Percentiles rank a stretch among this genome's conserved stretches.
Conservation (phyloP, 2,888 invertebrate genomes). For the Pteria penguin region DNA sequence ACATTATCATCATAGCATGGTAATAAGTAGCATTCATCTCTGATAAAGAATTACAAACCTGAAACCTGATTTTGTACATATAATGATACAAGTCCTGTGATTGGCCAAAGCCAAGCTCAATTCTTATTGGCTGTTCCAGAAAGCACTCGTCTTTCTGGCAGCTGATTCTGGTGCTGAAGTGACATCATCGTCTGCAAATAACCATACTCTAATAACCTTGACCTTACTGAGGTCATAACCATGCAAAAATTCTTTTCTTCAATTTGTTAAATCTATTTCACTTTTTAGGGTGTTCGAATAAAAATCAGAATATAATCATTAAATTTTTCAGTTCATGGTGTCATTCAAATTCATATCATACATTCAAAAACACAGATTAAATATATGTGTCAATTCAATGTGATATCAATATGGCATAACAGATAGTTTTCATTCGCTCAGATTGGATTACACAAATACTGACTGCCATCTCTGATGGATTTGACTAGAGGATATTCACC, state of each 20-base stretch:
- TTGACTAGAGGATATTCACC: no score
- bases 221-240: slow-evolving; percentile 17
- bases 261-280: not conserved
- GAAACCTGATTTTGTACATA: not conserved
- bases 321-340: no score
- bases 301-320: no score
- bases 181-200: slow-evolving; percentile 24
- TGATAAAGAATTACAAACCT: slow-evolving; percentile 16
- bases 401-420: no score
- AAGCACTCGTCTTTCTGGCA: slow-evolving; percentile 51
- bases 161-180: slow-evolving; percentile 18
- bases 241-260: not conserved
- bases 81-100: slow-evolving; percentile 12
- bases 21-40: not conserved
- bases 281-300: no score
- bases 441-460: no score
- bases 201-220: slow-evolving; percentile 31
- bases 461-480: no score
- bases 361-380: no score
- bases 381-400: no score
- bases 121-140: slow-evolving; percentile 43
- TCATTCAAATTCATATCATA: no score
- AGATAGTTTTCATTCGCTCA: no score
- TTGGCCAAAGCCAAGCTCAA: slow-evolving; percentile 23
- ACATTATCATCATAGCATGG: no score